Evolutionary conservation across 2,888 invertebrate genomes (phyloP).

Genomic region (Candidula unifasciata): DNA sequence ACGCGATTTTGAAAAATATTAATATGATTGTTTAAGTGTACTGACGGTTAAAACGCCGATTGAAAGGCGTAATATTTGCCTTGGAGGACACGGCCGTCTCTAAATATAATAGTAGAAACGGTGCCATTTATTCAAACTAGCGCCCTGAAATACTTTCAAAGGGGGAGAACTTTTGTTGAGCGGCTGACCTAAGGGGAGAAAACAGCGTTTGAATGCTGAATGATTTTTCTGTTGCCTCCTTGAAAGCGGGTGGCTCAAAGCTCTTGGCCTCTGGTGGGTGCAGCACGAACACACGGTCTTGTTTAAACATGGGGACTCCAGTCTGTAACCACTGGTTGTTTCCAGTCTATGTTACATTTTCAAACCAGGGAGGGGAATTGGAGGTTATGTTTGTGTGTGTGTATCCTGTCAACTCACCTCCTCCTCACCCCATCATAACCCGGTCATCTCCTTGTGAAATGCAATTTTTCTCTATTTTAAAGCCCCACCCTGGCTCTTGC

Average conservation of each 20-base stretch:
- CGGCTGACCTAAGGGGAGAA: not conserved
- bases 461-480: too few relatives aligned
- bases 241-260: not conserved
- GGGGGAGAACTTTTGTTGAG: not conserved
- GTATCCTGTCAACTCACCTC: too few relatives aligned
- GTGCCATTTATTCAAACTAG: constrained; percentile 11
- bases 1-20: constrained; percentile 30
- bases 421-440: not conserved
- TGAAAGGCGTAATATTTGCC: constrained; percentile 15
- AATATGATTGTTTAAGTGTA: constrained; percentile 33
- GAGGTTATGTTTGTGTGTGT: too few relatives aligned
- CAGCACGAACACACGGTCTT: not conserved
- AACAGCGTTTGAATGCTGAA: not conserved
- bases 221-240: not conserved
- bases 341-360: not conserved
- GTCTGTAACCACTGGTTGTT: not conserved
- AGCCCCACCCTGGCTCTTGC: too few relatives aligned
- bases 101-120: not conserved
- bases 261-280: not conserved
- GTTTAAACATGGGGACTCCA: not conserved
- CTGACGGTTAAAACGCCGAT: not conserved
- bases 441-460: too few relatives aligned
- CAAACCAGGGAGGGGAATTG: not conserved
- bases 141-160: not conserved
- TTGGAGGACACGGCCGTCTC: constrained; percentile 4